phyloP scores from a whole-genome alignment of 2,797 vertebrate genomes.

The Chaenodraco wilsoni region DNA sequence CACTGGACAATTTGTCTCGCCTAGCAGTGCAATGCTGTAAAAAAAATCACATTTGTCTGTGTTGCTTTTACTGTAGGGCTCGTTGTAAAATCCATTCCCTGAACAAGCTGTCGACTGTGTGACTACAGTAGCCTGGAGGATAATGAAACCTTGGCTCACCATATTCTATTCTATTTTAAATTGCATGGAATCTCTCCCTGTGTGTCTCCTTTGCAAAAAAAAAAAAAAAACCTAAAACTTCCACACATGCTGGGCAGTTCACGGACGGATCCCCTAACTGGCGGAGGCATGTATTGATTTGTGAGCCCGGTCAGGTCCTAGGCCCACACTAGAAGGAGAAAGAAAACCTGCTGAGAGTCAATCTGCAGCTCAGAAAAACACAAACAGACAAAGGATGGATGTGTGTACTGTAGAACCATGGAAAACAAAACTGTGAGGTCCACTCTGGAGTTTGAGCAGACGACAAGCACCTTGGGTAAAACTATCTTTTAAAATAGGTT shows the following conservation, averaged over 20 bases:
- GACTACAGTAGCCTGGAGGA: constrained; percentile 57
- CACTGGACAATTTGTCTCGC: constrained; percentile 31
- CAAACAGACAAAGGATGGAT: constrained; percentile 20
- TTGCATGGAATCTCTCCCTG: constrained; percentile 18
- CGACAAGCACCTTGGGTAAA: background rate
- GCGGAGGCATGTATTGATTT: constrained; percentile 55
- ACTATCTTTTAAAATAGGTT: background rate
- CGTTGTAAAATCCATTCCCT: constrained; percentile 56
- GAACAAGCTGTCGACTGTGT: constrained; percentile 63
- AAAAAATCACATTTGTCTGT: constrained; percentile 39
- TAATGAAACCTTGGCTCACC: constrained; percentile 56
- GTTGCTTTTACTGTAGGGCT: constrained; percentile 43
- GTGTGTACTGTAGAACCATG: background rate
- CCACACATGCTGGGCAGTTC: constrained; percentile 13
- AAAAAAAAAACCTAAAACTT: background rate
- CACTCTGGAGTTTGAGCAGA: constrained; percentile 17
- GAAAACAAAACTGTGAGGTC: constrained; percentile 26
- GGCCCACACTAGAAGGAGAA: constrained; percentile 2
- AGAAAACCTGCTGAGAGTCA: constrained; percentile 25
- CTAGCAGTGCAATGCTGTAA: constrained; percentile 25
- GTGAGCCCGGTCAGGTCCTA: constrained; percentile 48
- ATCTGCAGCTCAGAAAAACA: constrained; percentile 35
- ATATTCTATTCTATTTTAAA: constrained; percentile 53
- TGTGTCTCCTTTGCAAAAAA: constrained; percentile 10
- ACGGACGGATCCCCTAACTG: constrained; percentile 38